phyloP scores from a whole-genome alignment of 1,140 invertebrate genomes.

The Listronotus bonariensis region DNA sequence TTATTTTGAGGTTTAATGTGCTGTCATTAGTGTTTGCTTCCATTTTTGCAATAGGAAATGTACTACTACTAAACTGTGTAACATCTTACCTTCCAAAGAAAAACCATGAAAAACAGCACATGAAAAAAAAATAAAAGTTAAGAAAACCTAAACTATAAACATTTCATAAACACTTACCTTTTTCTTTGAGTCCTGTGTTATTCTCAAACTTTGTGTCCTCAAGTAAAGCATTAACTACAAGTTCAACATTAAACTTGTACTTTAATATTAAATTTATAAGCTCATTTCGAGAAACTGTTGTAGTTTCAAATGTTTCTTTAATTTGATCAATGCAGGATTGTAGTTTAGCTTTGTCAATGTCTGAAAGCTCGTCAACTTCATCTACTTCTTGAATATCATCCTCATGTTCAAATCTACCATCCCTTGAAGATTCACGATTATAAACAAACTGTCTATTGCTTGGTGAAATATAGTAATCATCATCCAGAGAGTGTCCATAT shows the following conservation, averaged over 20 bases:
- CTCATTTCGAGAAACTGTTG: slow-evolving; percentile 41
- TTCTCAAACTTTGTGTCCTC: slow-evolving; percentile 63
- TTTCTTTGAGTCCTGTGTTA: slow-evolving; percentile 41
- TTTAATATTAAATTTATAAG: slow-evolving; percentile 41
- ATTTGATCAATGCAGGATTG: slow-evolving; percentile 85
- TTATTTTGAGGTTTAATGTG: background rate
- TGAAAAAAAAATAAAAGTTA: slow-evolving; percentile 57
- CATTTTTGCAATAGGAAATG: background rate
- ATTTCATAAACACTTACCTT: slow-evolving; percentile 44
- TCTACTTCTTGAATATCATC: slow-evolving; percentile 77
- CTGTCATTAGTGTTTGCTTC: background rate
- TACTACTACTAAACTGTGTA: background rate
- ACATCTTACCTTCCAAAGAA: slow-evolving; percentile 63
- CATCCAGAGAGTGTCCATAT: slow-evolving; percentile 91
- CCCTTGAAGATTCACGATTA: slow-evolving; percentile 69
- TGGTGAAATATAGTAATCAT: slow-evolving; percentile 87
- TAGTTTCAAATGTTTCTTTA: slow-evolving; percentile 40
- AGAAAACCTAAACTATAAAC: slow-evolving; percentile 3
- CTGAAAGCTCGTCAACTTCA: slow-evolving; percentile 65
- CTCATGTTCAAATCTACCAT: slow-evolving; percentile 73
- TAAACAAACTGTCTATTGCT: slow-evolving; percentile 85
- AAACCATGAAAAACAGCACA: slow-evolving; percentile 48
- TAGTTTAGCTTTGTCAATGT: slow-evolving; percentile 72
- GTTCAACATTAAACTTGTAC: slow-evolving; percentile 42
- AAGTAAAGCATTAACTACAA: slow-evolving; percentile 67